A percentile compares a stretch with the other conserved stretches of the same genome.
Evolutionary conservation across 2,797 vertebrate species (phyloP).

Genomic region (Nasua narica): DNA sequence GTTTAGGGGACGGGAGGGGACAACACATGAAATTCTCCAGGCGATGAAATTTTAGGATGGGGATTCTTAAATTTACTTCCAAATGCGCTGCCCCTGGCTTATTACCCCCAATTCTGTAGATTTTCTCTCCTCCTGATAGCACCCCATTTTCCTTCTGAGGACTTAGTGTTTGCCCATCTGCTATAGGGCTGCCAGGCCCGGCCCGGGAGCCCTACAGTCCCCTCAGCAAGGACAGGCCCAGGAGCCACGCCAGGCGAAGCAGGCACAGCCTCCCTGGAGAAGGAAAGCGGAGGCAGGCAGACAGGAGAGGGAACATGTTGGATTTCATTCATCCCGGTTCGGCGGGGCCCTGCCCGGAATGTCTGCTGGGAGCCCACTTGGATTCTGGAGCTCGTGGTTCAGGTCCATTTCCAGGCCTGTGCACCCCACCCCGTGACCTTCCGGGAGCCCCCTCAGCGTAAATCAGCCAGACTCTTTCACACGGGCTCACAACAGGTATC

Average conservation of each 20-base stretch:
- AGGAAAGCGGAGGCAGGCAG: neutral
- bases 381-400: neutral
- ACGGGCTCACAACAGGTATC: neutral
- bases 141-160: neutral
- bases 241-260: neutral
- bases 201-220: neutral
- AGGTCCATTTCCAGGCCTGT: neutral
- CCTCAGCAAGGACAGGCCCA: neutral
- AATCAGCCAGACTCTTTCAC: neutral
- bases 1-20: neutral
- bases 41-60: too few species aligned
- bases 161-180: neutral
- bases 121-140: neutral
- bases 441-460: neutral
- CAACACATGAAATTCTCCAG: neutral
- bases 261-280: neutral
- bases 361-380: neutral
- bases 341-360: fast-evolving
- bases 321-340: fast-evolving
- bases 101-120: neutral
- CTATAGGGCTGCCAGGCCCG: neutral
- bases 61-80: neutral
- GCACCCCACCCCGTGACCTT: neutral
- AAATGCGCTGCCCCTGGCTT: neutral
- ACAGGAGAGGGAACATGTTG: fast-evolving